phyloP scores from a whole-genome alignment of 2,113 vertebrate species.

The Carettochelys insculpta region DNA sequence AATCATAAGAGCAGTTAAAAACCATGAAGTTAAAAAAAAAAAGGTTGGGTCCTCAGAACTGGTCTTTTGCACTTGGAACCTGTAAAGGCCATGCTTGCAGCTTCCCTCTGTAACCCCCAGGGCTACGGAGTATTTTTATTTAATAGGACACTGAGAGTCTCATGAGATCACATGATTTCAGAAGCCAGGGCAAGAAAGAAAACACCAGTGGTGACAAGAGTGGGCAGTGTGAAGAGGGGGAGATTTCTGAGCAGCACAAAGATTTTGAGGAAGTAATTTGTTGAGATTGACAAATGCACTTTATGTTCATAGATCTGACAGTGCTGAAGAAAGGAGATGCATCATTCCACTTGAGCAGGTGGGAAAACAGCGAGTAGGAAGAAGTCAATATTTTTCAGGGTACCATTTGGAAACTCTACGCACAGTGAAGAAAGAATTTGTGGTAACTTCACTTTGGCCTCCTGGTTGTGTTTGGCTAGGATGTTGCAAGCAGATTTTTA shows the following conservation, averaged over 20 bases:
- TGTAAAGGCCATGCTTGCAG: neutral
- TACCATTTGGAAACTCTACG: no score
- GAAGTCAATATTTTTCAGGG: no score
- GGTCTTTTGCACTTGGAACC: neutral
- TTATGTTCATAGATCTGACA: neutral
- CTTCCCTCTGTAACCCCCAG: neutral
- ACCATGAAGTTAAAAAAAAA: neutral
- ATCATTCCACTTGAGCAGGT: neutral
- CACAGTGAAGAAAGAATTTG: no score
- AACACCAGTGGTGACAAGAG: neutral
- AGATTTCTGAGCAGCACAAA: neutral
- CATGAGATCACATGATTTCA: neutral
- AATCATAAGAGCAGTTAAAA: conserved; percentile 27
- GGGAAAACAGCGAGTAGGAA: neutral
- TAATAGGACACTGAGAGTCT: neutral
- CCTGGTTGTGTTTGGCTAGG: neutral
- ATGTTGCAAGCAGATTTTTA: neutral
- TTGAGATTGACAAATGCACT: neutral
- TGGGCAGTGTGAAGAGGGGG: neutral
- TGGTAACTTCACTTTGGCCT: neutral
- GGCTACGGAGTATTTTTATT: neutral
- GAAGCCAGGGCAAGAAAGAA: neutral
- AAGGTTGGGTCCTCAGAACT: neutral
- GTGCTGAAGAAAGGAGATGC: neutral
- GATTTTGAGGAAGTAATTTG: neutral